These are phyloP conservation scores for Caiman crocodilus DNA, from an alignment of 2,797 vertebrate genomes.

Conservation along the genomic window DNA sequence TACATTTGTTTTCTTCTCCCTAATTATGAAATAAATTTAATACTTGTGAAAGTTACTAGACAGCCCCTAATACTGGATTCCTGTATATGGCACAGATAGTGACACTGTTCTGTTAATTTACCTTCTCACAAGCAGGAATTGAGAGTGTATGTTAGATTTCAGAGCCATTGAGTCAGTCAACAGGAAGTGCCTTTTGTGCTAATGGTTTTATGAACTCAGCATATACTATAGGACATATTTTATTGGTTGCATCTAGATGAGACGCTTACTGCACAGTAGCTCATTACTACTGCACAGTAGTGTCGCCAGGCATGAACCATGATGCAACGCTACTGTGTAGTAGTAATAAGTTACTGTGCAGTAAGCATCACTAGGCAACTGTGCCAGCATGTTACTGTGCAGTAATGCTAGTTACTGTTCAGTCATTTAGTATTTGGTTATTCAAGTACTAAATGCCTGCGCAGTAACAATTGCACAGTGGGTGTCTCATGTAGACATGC, in stretches of 20 bases:
- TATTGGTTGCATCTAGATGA: no score
- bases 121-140: background rate
- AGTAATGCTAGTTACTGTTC: no score
- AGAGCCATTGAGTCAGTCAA: background rate
- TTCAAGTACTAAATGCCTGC: background rate
- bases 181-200: background rate
- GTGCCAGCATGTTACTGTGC: no score
- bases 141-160: accelerated
- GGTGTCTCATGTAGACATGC: no score
- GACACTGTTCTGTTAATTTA: background rate
- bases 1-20: background rate
- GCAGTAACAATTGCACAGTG: background rate
- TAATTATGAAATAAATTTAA: background rate
- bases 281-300: no score
- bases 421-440: no score
- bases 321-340: no score
- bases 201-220: background rate
- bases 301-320: no score
- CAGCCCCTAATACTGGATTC: background rate
- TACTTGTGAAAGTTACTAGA: background rate
- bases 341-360: no score
- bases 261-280: no score
- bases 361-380: no score
- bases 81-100: background rate
- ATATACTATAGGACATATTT: no score